These are phyloP conservation scores for Scrobipalpa costella DNA, from an alignment of 2,888 invertebrate species.

Conservation along the genomic window DNA sequence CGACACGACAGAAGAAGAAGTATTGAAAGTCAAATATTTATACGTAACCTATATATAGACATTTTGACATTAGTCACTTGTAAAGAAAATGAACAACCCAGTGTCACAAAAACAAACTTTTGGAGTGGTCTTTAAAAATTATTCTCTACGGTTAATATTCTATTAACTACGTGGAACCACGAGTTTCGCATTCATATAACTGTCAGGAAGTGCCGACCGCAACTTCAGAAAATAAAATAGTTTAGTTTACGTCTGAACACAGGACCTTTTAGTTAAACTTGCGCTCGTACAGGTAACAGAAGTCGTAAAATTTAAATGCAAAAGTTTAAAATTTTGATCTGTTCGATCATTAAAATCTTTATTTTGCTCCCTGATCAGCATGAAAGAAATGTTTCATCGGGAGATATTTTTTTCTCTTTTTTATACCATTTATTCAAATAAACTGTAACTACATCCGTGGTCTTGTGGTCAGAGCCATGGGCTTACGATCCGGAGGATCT, in stretches of 20 bases:
- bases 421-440: too few species aligned
- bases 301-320: conserved; percentile 75
- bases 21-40: too few species aligned
- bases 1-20: too few species aligned
- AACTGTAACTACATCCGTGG: too few species aligned
- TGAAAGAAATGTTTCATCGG: too few species aligned
- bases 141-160: background rate
- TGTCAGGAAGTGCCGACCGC: conserved; percentile 10
- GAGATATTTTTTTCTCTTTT: too few species aligned
- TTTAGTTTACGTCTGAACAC: conserved; percentile 4
- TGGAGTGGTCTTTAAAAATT: background rate
- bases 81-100: too few species aligned
- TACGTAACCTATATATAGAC: too few species aligned
- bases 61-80: too few species aligned
- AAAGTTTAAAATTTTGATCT: conserved; percentile 86
- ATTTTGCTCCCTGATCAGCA: too few species aligned
- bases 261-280: conserved; percentile 4
- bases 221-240: conserved; percentile 5
- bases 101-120: background rate
- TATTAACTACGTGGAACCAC: background rate
- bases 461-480: too few species aligned
- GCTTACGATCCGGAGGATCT: too few species aligned
- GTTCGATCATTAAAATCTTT: conserved; percentile 91
- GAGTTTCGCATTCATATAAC: background rate
- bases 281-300: background rate